Base-by-base conservation (phyloP, 2,113 vertebrate genomes). In the Mobula birostris region DNA sequence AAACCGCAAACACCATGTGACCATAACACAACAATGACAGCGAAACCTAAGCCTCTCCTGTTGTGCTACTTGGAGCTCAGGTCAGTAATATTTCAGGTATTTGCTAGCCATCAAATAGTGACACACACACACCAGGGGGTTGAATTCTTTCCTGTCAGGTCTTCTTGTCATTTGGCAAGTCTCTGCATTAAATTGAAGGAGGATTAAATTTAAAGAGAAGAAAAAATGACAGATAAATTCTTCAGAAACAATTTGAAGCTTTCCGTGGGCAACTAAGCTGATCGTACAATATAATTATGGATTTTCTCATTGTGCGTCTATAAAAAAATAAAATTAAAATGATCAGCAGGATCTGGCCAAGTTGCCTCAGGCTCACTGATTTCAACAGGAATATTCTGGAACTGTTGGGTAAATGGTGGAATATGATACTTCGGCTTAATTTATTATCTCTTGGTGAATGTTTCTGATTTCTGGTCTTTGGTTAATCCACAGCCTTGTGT, bases 61-160 rank as follows among this genome's bases (percentile, higher is more conserved):
- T 68, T 87, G 85, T 68, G 85, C 61, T 90, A 66, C 85, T 66
- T 14, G 32, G 14, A 68, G 61, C n/a, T 90, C 85, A 90, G 85
- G 1, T 66, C 61, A 32, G 85, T 90, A 90, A 63, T 66, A 66
- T 66, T 90, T 90, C 85, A 90, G 85, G 85, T 90, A 90, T 90
- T 90, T 90, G 85, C 85, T 15, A 66, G 85, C 61, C 61, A 17
- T 68, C 85, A 90, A 90, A 90, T 61, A 90, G 61, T 90, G 61
- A 66, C 85, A 90, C 85, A 87, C 85, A 87, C 85, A 90, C 85
- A 90, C 85, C 85, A 90, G 85, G 85, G 85, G 85, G 85, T 90
- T 90, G 61, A 90, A 90, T 90, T 90, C 85, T 90, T 90, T 68
- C 29, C 85, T 90, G 85, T 90, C 85, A 90, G 85, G 61, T 90